Percentiles rank a stretch among this genome's conserved stretches.
These are phyloP conservation scores for Xanthia togata DNA, from an alignment of 2,888 invertebrate species.

Conservation along the genomic window DNA sequence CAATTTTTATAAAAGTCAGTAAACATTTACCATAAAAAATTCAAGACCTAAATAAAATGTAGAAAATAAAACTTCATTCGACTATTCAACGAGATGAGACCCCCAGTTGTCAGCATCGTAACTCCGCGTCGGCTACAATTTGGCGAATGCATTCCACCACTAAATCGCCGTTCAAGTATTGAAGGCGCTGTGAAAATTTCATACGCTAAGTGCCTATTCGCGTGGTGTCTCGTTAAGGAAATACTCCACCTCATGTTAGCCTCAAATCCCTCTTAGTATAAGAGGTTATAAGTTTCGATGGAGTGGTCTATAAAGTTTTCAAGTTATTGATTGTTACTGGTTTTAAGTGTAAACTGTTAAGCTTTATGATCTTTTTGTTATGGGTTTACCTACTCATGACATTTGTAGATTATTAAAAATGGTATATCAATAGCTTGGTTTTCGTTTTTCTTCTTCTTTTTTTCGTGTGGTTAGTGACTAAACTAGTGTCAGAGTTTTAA, in stretches of 20 bases:
- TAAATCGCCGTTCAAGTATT: slow-evolving; percentile 82
- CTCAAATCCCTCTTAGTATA: slow-evolving; percentile 68
- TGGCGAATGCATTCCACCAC: slow-evolving; percentile 80
- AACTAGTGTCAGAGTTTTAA: too few species aligned
- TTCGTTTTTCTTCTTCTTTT: too few species aligned
- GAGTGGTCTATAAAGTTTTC: slow-evolving; percentile 41
- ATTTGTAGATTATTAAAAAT: neutral
- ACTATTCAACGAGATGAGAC: slow-evolving; percentile 52
- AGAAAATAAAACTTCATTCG: slow-evolving; percentile 40
- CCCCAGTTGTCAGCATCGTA: slow-evolving; percentile 66
- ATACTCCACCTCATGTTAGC: slow-evolving; percentile 70
- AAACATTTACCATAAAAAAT: slow-evolving; percentile 12
- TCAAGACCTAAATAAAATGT: slow-evolving; percentile 27
- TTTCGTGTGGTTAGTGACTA: too few species aligned
- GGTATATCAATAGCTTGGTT: neutral
- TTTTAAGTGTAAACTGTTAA: slow-evolving; percentile 5
- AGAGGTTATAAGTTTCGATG: slow-evolving; percentile 64
- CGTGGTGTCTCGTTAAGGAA: slow-evolving; percentile 78
- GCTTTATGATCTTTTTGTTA: neutral
- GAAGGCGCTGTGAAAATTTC: slow-evolving; percentile 84
- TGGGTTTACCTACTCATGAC: neutral
- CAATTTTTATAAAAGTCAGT: neutral
- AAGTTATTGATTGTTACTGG: slow-evolving; percentile 37
- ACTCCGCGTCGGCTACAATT: slow-evolving; percentile 75
- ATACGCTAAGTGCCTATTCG: slow-evolving; percentile 82